These are phyloP conservation scores for Danio kyathit DNA, from an alignment of 2,797 vertebrate species.

Conservation along the genomic window DNA sequence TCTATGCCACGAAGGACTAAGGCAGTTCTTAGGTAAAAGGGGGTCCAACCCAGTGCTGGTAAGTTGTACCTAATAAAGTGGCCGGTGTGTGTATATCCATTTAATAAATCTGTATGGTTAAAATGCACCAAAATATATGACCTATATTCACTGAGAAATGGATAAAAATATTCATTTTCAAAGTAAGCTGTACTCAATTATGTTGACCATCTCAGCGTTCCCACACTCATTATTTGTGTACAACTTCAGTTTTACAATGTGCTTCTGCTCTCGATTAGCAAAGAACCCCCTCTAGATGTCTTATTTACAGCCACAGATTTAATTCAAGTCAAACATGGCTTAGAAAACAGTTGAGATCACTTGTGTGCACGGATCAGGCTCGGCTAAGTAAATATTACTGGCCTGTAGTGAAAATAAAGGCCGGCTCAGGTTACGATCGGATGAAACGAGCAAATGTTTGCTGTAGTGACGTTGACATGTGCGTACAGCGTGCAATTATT, in stretches of 20 bases:
- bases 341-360: slow-evolving; percentile 48
- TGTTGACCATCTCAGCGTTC: background rate
- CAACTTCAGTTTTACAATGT: slow-evolving; percentile 29
- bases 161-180: too few species aligned
- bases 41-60: too few species aligned
- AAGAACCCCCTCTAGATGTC: slow-evolving; percentile 30
- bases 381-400: slow-evolving; percentile 58
- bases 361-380: slow-evolving; percentile 57
- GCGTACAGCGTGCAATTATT: slow-evolving; percentile 53
- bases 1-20: too few species aligned
- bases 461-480: slow-evolving; percentile 42
- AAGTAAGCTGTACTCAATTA: too few species aligned
- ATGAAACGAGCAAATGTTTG: slow-evolving; percentile 35
- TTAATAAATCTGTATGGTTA: too few species aligned
- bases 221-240: slow-evolving; percentile 38
- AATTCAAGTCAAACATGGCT: slow-evolving; percentile 54
- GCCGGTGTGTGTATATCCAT: background rate
- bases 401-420: slow-evolving; percentile 54
- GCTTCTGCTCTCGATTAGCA: slow-evolving; percentile 40
- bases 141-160: too few species aligned
- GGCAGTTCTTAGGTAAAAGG: too few species aligned
- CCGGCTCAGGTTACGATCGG: slow-evolving; percentile 30
- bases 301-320: slow-evolving; percentile 49
- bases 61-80: background rate
- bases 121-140: background rate